Base-by-base conservation (phyloP, 1,140 invertebrate genomes). In the Drosophila albomicans region DNA sequence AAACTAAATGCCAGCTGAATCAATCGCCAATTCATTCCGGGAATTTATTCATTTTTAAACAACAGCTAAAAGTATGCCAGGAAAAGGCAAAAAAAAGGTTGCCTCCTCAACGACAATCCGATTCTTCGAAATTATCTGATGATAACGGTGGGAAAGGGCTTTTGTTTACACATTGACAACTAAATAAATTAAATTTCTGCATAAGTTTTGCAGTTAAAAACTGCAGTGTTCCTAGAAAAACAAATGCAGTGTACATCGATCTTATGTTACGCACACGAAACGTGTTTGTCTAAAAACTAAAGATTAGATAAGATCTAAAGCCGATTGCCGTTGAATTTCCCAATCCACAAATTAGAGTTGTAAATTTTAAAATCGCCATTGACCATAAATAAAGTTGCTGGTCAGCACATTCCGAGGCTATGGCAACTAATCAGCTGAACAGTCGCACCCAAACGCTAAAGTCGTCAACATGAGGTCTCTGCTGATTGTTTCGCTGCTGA, bases 251-350 rank as follows among this genome's bases (percentile, higher is more conserved):
- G 20, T 25, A 25, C 20, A 25, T 25, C 20, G 20, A 25, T 25
- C 20, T 25, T 25, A 4, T 25, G 20, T 25, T 4, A 25, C 20
- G 20, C 0, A 25, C 20, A 25, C 20, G 20, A 25, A 25, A 25
- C 20, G 20, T 25, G 20, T 25, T 25, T 25, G 20, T 4, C 20
- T 25, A 25, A 25, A 25, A 43, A 13, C 41, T 43, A 13, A 1
- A n/a, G 72, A 75, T 75, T 63, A 75, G 66, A 75, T 75, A 41
- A 74, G 49, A 61, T 68, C 56, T 46, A 45, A 52, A 8, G 48
- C n/a, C n/a, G 13, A 48, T 13, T 15, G 25, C 15, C 38, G n/a
- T 5, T 38, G 1, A 41, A 61, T 45, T 56, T 46, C 7, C 38
- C 41, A 52, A 30, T 15, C 38, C 16, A 54, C 68, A 68, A 68